These are phyloP conservation scores for Sebastes nivosus DNA, from an alignment of 2,797 vertebrate genomes.

Conservation along the genomic window DNA sequence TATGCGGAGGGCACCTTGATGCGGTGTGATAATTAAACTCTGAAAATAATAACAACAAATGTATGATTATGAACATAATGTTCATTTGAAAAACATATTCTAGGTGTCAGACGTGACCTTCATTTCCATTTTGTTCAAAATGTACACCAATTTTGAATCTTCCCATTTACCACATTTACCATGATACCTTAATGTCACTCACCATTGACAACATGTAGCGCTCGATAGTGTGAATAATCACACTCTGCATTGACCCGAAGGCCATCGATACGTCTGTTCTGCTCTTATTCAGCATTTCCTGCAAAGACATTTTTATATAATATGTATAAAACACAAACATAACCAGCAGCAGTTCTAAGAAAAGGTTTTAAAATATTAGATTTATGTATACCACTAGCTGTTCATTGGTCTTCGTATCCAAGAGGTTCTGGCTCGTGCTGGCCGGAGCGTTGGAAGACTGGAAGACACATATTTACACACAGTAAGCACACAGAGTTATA, in stretches of 20 bases:
- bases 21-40: not conserved
- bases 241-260: conserved; percentile 37
- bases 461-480: conserved; percentile 1
- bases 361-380: not conserved
- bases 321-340: not conserved
- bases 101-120: not conserved
- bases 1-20: not conserved
- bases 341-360: not conserved
- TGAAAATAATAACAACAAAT: not conserved
- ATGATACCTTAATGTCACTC: conserved; percentile 35
- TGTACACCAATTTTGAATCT: not conserved
- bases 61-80: not conserved
- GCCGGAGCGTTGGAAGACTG: not conserved
- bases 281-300: conserved; percentile 66
- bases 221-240: not conserved
- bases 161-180: not conserved
- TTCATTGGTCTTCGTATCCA: conserved; percentile 59
- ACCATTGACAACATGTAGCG: conserved; percentile 61
- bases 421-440: not conserved
- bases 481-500: not conserved
- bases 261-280: conserved; percentile 34
- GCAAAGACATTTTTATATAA: conserved; percentile 13
- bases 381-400: conserved; percentile 70
- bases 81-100: not conserved
- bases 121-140: not conserved